A percentile compares a stretch with the other conserved stretches of the same genome.
Evolutionary conservation across 1,140 invertebrate genomes (phyloP).

Genomic region (Spodoptera litura): DNA sequence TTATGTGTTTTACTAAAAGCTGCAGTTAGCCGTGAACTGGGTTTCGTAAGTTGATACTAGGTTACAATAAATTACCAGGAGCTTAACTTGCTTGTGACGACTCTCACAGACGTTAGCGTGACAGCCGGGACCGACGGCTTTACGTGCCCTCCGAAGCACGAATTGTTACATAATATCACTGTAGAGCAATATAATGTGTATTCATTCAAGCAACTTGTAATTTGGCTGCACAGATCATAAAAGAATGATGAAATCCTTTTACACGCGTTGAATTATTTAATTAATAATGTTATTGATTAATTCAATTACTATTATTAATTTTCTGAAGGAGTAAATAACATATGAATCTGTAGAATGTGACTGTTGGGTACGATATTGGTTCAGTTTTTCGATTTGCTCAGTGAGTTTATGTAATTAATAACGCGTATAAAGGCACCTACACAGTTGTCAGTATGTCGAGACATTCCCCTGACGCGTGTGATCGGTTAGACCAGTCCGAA

Average conservation of each 20-base stretch:
- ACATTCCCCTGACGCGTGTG: not conserved
- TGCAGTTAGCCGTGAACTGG: too few species aligned
- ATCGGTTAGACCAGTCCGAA: not conserved
- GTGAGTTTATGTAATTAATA: not conserved
- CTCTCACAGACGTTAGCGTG: not conserved
- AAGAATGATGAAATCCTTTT: not conserved
- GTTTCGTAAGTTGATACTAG: not conserved
- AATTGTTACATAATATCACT: too few species aligned
- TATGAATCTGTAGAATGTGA: not conserved
- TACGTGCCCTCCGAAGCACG: slow-evolving; percentile 30
- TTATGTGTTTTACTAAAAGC: too few species aligned
- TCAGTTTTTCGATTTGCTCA: too few species aligned
- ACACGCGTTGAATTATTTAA: not conserved
- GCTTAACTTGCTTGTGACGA: not conserved
- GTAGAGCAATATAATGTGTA: too few species aligned
- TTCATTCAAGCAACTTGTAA: too few species aligned
- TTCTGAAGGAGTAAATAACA: not conserved
- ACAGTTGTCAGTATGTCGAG: not conserved
- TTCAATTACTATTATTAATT: too few species aligned
- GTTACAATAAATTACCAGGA: not conserved
- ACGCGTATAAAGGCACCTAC: not conserved
- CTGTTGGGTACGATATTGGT: too few species aligned
- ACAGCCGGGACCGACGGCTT: slow-evolving; percentile 32
- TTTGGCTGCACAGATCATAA: too few species aligned
- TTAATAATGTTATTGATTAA: not conserved